Evolutionary conservation across 2,888 invertebrate species (phyloP).

Genomic region (Perithous albicinctus): DNA sequence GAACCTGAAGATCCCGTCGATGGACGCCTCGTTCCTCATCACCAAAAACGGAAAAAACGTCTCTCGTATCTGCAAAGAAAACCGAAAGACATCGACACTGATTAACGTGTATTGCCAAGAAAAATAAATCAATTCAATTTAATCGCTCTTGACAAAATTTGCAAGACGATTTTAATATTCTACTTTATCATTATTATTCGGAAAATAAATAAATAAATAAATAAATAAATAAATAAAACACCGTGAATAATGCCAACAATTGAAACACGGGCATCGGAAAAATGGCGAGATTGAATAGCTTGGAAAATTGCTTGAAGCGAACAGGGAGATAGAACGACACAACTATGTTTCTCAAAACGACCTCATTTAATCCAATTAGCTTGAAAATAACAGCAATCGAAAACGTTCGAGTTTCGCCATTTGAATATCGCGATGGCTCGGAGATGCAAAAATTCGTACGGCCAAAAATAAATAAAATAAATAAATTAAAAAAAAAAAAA

Average conservation of each 20-base stretch:
- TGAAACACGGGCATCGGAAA: not conserved
- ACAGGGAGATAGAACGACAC: not conserved
- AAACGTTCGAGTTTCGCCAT: not conserved
- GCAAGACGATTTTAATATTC: conserved; percentile 6
- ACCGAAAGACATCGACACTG: not conserved
- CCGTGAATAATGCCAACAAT: conserved; percentile 3
- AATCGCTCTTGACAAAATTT: conserved; percentile 8
- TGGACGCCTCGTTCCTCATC: not conserved
- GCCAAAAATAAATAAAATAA: conserved; percentile 12
- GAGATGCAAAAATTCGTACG: conserved; percentile 35
- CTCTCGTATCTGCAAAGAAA: conserved; percentile 5
- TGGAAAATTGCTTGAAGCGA: not conserved
- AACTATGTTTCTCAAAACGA: not conserved
- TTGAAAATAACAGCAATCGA: not conserved
- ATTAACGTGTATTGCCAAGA: conserved; percentile 19
- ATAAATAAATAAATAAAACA: too few species aligned
- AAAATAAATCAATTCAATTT: conserved; percentile 15
- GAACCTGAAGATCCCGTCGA: not conserved
- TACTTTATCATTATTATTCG: conserved; percentile 20
- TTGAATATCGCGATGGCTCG: conserved; percentile 12
- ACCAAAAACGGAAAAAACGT: not conserved
- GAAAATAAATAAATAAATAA: too few species aligned
- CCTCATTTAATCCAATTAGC: not conserved
- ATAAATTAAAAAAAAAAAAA: not conserved
- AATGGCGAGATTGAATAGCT: not conserved